Percentiles rank a stretch among this genome's conserved stretches.
phyloP scores from a whole-genome alignment of 2,888 invertebrate genomes.

The Lithophane semibrunnea region DNA sequence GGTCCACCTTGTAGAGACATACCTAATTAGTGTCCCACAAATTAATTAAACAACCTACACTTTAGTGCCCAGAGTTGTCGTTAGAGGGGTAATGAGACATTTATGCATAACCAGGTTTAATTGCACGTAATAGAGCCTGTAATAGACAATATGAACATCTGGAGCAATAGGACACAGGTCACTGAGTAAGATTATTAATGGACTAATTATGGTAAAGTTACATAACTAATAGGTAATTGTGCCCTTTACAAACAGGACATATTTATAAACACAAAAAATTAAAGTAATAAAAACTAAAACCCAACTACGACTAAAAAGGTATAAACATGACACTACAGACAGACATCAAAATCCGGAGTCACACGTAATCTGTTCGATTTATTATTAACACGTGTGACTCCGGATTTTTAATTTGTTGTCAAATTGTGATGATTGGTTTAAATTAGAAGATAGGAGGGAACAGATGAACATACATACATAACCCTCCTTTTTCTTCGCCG shows the following conservation, averaged over 20 bases:
- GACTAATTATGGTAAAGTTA: not conserved
- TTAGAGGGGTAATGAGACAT: conserved; percentile 34
- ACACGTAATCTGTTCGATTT: no score
- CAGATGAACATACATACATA: no score
- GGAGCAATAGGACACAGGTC: conserved; percentile 11
- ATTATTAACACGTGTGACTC: no score
- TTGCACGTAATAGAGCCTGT: conserved; percentile 30
- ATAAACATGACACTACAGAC: no score
- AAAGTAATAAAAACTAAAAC: no score
- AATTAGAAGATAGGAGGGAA: no score
- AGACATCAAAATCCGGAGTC: no score
- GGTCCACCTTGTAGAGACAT: not conserved
- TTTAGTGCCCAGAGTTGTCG: not conserved
- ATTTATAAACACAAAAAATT: not conserved
- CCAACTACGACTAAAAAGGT: no score
- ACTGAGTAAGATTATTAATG: conserved; percentile 18
- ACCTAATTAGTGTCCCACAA: not conserved
- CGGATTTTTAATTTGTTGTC: no score
- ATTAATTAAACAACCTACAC: conserved; percentile 1
- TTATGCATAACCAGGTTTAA: conserved; percentile 41
- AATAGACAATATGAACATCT: conserved; percentile 19
- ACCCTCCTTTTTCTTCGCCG: no score
- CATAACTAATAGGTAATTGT: not conserved
- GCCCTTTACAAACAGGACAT: not conserved
- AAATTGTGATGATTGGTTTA: no score